Percentiles rank a stretch among this genome's conserved stretches.
Conservation (phyloP, 2,888 invertebrate genomes). For the Bombylius major region DNA sequence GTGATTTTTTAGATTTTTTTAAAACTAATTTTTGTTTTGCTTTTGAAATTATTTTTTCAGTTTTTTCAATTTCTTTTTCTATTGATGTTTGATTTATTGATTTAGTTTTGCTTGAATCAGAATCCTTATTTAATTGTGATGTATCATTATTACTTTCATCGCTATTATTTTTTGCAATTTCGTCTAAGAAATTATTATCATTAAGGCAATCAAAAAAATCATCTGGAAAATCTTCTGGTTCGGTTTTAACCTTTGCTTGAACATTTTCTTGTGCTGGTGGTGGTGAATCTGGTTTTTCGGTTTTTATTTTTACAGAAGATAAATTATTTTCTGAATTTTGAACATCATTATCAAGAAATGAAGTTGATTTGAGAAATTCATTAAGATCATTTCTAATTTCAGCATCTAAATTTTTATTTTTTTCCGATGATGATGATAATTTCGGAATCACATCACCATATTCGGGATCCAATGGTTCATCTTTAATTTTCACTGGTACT, state of each 20-base stretch:
- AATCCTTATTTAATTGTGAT: not conserved
- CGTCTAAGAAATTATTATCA: constrained; percentile 3
- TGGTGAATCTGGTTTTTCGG: not conserved
- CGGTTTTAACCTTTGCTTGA: not conserved
- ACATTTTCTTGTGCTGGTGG: not conserved
- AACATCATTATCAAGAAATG: not conserved
- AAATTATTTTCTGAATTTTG: not conserved
- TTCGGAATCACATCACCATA: not conserved
- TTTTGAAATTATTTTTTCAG: not conserved
- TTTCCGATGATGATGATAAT: too few species aligned
- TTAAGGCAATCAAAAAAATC: constrained; percentile 8
- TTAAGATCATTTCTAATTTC: not conserved
- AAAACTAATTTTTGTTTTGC: not conserved
- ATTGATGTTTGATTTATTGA: not conserved
- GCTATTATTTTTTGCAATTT: not conserved
- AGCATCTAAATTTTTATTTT: not conserved
- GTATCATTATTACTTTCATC: not conserved
- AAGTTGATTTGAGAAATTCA: not conserved
- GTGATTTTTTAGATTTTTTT: too few species aligned
- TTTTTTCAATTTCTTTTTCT: not conserved
- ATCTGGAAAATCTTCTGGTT: constrained; percentile 6
- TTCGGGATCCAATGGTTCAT: constrained; percentile 1
- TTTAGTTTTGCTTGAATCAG: not conserved
- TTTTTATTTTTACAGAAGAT: not conserved
- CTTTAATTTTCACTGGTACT: constrained; percentile 1